Evolutionary conservation across 1,140 invertebrate genomes (phyloP).

Genomic region (Muscidifurax raptorellus): DNA sequence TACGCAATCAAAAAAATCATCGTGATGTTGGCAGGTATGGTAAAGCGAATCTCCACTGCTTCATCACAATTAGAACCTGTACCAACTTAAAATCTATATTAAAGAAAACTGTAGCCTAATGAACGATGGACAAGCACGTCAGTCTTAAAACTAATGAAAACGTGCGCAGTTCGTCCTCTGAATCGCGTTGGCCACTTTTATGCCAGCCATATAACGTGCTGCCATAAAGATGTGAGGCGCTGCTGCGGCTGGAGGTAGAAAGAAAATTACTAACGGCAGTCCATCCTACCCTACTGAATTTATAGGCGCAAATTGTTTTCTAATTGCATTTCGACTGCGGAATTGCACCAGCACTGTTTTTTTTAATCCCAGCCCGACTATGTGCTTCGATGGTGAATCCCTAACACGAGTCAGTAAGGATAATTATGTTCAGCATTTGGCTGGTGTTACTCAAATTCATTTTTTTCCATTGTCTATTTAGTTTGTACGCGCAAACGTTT

Average conservation of each 20-base stretch:
- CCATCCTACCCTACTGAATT: not conserved
- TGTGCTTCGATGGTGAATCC: no score
- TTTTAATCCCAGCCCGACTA: not conserved
- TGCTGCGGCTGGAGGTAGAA: not conserved
- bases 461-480: no score
- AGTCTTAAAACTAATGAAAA: slow-evolving; percentile 29
- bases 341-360: not conserved
- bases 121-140: not conserved
- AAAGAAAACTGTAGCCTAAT: not conserved
- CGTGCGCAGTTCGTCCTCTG: not conserved
- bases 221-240: slow-evolving; percentile 27
- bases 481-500: no score
- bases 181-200: slow-evolving; percentile 25
- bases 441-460: not conserved
- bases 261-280: slow-evolving; percentile 34
- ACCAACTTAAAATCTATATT: not conserved
- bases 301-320: slow-evolving; percentile 43
- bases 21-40: no score
- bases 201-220: slow-evolving; percentile 5
- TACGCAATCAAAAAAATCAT: no score
- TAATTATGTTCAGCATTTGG: no score
- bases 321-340: slow-evolving; percentile 32
- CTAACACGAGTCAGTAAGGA: no score
- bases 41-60: no score
- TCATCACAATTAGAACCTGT: no score